A percentile compares a stretch with the other conserved stretches of the same genome.
Conservation (phyloP, 2,888 invertebrate genomes). For the Dascillus cervinus region DNA sequence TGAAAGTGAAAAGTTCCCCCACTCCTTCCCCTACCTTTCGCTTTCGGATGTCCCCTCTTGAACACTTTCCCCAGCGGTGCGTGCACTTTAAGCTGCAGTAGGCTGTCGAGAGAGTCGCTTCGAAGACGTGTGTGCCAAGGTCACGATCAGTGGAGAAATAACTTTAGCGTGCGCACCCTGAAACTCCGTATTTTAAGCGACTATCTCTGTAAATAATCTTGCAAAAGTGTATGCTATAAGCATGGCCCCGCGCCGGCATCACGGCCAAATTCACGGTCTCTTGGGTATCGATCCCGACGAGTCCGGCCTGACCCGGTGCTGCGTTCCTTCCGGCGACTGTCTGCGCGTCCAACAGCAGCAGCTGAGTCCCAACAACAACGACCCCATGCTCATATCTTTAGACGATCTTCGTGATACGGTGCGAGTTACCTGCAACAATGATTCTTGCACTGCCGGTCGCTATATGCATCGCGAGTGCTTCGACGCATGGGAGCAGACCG, state of each 20-base stretch:
- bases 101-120: constrained; percentile 47
- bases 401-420: constrained; percentile 74
- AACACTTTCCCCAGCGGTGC: constrained; percentile 45
- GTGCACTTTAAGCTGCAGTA: constrained; percentile 52
- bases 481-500: constrained; percentile 86
- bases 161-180: constrained; percentile 30
- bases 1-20: constrained; percentile 47
- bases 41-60: constrained; percentile 48
- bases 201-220: constrained; percentile 7
- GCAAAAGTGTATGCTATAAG: constrained; percentile 11
- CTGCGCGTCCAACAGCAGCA: constrained; percentile 51
- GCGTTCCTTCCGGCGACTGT: constrained; percentile 76
- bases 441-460: constrained; percentile 77
- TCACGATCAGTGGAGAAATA: constrained; percentile 18
- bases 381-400: constrained; percentile 50
- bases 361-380: constrained; percentile 35
- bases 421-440: constrained; percentile 91
- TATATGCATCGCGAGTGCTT: constrained; percentile 97
- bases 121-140: constrained; percentile 33
- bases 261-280: constrained; percentile 41
- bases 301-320: constrained; percentile 59
- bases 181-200: constrained; percentile 3
- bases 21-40: constrained; percentile 61
- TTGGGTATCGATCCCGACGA: constrained; percentile 31
- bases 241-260: constrained; percentile 50